Conservation (phyloP, 1,140 invertebrate species). For the Drosophila neocordata region DNA sequence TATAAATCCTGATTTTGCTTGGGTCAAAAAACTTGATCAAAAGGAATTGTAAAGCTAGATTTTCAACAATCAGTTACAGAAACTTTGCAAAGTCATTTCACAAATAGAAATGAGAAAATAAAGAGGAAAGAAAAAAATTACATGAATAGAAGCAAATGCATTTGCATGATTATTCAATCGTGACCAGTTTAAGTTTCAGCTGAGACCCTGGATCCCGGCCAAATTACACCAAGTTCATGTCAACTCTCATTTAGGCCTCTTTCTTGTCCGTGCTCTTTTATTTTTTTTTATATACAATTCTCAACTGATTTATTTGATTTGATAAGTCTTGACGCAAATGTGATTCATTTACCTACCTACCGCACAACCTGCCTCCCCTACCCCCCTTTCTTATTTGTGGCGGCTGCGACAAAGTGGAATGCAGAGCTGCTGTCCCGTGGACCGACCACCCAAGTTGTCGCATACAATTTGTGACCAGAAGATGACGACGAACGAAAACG, state of each 20-base stretch:
- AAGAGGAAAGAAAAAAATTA: background rate
- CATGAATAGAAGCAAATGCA: background rate
- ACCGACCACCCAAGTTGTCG: conserved; percentile 32
- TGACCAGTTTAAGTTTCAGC: conserved; percentile 15
- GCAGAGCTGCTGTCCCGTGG: background rate
- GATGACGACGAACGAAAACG: conserved; percentile 14
- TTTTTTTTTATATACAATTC: background rate
- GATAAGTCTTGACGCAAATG: conserved; percentile 69
- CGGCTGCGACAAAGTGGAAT: conserved; percentile 1
- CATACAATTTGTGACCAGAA: conserved; percentile 27
- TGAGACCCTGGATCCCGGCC: conserved; percentile 4
- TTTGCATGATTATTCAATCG: conserved; percentile 8
- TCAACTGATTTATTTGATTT: conserved; percentile 65
- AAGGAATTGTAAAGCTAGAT: too few species aligned
- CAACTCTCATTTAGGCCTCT: conserved; percentile 17
- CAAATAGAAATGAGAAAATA: background rate
- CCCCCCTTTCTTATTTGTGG: background rate
- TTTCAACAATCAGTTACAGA: too few species aligned
- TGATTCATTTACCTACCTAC: conserved; percentile 53
- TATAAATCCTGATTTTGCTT: too few species aligned
- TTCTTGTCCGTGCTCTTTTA: background rate
- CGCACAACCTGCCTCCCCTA: background rate
- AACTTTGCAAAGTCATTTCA: too few species aligned
- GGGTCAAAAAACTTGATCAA: too few species aligned
- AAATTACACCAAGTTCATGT: conserved; percentile 8